phyloP scores from a whole-genome alignment of 2,797 vertebrate species.

The Brachyalestes nurse region DNA sequence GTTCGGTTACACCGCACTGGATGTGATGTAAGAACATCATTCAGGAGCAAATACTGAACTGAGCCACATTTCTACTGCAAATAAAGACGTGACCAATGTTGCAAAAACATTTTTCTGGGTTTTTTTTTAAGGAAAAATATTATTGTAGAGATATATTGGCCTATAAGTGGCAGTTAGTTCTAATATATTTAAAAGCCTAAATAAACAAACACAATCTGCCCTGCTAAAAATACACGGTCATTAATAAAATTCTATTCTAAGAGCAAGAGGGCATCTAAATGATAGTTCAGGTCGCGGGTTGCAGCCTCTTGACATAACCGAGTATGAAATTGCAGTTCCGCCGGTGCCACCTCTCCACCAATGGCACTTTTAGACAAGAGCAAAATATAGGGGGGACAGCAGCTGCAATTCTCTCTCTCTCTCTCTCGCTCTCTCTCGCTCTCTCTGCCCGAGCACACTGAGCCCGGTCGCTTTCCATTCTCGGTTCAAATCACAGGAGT shows the following conservation, averaged over 20 bases:
- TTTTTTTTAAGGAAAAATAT: too few relatives aligned
- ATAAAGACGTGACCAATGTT: too few relatives aligned
- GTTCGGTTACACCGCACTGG: neutral
- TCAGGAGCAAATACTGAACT: too few relatives aligned
- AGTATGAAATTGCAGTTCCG: conserved; percentile 54
- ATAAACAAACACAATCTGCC: neutral
- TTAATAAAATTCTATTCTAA: conserved; percentile 31
- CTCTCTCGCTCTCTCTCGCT: neutral
- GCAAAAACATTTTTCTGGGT: too few relatives aligned
- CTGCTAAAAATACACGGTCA: conserved; percentile 3
- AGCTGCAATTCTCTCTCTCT: conserved; percentile 55
- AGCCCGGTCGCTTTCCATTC: conserved; percentile 70
- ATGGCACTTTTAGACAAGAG: conserved; percentile 67
- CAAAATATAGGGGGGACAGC: conserved; percentile 67
- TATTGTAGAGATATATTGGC: too few relatives aligned
- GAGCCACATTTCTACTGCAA: too few relatives aligned
- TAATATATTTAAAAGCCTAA: too few relatives aligned
- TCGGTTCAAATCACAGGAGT: conserved; percentile 76
- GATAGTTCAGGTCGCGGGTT: conserved; percentile 43
- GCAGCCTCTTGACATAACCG: conserved; percentile 50
- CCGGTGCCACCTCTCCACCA: conserved; percentile 48
- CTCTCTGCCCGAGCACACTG: conserved; percentile 56
- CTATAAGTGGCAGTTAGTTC: too few relatives aligned
- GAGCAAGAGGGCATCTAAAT: conserved; percentile 44
- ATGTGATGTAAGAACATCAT: too few relatives aligned